Evolutionary conservation across 2,888 invertebrate species (phyloP), one percentile per base, ranked within the genome.

Genomic region (Phania funesta): DNA sequence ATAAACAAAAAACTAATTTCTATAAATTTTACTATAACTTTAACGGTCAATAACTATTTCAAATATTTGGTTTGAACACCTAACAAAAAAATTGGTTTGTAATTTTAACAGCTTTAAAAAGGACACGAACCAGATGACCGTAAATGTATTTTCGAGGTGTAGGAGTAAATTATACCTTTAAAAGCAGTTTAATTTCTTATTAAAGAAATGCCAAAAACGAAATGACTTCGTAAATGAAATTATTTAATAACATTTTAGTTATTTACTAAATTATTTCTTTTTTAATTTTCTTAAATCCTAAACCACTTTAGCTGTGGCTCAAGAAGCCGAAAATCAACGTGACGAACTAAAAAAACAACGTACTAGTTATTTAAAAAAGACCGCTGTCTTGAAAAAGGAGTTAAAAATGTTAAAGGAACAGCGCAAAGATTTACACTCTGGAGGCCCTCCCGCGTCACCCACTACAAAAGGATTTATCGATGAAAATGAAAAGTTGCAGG

Each of bases 401-500:
- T 92, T 96, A 86, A 95, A 95, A 86, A 94, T 95, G 56, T 91
- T 97, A 41, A 94, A 95, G 86, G 94, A 95, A 65, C 96, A 97
- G 88, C 94, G 95, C 81, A 94, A 94, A 83, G 96, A 96, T 88
- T 93, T 97, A 50, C 92, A 94, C 3, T 87, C 88, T 0, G 83
- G 84, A 18, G 83, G 84, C 18, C 88, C 85, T 0, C 95, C 95
- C 6, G 94, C 94, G 38, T 94, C 95, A 80, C 94, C 95, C 0
- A 96, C 96, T 84, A 95, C 95, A 86, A 94, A 94, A 90, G 93
- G 94, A 84, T 95, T 96, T 88, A 92, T 96, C 77, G 95, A 95
- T 88, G 96, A 96, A 90, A 97, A 96, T 90, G 94, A 95, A 86
- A 96, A 95, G 87, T 91, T 97, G 68, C 96, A 96, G 95, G 96